Base-by-base conservation (phyloP, 2,888 invertebrate genomes). In the Spilarctia lutea region DNA sequence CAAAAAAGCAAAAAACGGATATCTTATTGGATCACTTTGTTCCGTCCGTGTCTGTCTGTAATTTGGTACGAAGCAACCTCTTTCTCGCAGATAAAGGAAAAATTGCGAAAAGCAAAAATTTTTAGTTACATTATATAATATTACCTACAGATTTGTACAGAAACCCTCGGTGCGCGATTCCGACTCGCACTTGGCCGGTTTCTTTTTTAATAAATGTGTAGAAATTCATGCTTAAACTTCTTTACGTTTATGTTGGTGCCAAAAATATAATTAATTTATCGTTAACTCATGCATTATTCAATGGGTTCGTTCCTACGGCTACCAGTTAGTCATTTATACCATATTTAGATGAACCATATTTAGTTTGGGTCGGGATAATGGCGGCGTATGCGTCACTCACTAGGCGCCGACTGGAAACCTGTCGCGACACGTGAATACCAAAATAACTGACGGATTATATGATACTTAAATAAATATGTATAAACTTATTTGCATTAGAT, bases 241-340 rank as follows among this genome's bases (percentile, higher is more conserved):
- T 18, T 73, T 30, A 8, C 39, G 35, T 13, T 72, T 63, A 42
- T 56, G 39, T 72, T 60, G 18, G 39, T 16, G 20, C 66, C 70
- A 39, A 6, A 60, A 63, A 70, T 66, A 71, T 69, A 60, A 72
- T 33, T 48, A 71, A 65, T 77, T 67, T 69, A 39, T 39, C 71
- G 75, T 83, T 80, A 81, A 73, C 72, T 67, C 73, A 27, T 68
- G 78, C 74, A 79, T 73, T 82, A 75, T 74, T 75, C 67, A 75
- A 72, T 71, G 72, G 77, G 81, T 76, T 71, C 75, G 79, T 80
- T 79, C 78, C 76, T 74, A 79, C 77, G 80, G 75, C 84, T 82
- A 85, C 84, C 85, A 85, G 85, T 91, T 91, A 93, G 91, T 92
- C 91, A 93, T 90, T 89, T 83, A 83, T 77, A 81, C 91, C 90